Evolutionary conservation across 1,140 invertebrate genomes (phyloP).

Genomic region (Halesus radiatus): DNA sequence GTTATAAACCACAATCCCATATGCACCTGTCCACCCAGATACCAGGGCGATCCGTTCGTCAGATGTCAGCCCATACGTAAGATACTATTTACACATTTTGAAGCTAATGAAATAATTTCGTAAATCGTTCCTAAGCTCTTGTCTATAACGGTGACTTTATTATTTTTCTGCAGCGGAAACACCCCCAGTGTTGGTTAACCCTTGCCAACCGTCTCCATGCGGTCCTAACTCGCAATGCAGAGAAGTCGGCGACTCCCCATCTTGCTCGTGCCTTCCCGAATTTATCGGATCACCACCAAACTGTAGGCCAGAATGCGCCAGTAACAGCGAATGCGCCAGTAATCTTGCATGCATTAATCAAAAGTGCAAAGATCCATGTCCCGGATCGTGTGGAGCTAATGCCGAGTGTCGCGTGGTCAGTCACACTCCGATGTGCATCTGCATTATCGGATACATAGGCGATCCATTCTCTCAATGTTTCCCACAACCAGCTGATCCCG

Average conservation of each 20-base stretch:
- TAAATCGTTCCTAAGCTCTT: constrained; percentile 69
- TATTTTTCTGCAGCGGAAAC: constrained; percentile 67
- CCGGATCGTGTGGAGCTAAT: constrained; percentile 74
- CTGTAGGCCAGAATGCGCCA: constrained; percentile 77
- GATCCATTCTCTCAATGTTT: constrained; percentile 74
- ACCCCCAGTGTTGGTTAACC: constrained; percentile 69
- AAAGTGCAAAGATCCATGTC: constrained; percentile 79
- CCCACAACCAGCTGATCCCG: constrained; percentile 59
- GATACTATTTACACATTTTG: constrained; percentile 29
- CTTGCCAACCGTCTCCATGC: constrained; percentile 79
- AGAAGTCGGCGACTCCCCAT: constrained; percentile 71
- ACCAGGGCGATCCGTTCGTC: constrained; percentile 77
- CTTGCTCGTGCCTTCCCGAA: constrained; percentile 76
- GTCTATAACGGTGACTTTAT: constrained; percentile 60
- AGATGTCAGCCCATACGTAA: constrained; percentile 72
- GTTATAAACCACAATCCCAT: constrained; percentile 78
- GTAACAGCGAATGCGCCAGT: constrained; percentile 75
- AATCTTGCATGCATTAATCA: constrained; percentile 77
- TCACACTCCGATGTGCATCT: constrained; percentile 76
- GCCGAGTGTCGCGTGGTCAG: constrained; percentile 78
- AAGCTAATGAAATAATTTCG: not conserved
- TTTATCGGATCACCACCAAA: constrained; percentile 76
- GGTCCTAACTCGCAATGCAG: constrained; percentile 79
- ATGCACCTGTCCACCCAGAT: constrained; percentile 74
- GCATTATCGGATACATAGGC: constrained; percentile 71